Evolutionary conservation across 1,140 invertebrate genomes (phyloP), one percentile per base, ranked within the genome.

Genomic region (Globodera ellingtonae): DNA sequence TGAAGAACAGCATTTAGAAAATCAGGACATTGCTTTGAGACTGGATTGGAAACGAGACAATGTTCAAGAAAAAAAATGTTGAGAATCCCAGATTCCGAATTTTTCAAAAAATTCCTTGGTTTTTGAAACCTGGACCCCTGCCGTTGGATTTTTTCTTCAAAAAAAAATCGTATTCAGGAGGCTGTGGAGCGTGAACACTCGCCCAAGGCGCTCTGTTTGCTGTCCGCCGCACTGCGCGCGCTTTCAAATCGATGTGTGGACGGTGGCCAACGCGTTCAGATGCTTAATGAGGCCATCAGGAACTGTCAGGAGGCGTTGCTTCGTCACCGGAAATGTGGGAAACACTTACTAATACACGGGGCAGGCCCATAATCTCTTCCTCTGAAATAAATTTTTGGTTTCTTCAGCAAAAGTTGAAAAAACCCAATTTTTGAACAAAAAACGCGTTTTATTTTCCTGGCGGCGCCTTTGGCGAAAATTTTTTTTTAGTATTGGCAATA

Each of bases 241-340:
- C 79, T 50, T 3, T 84, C 79, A 15, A n/a, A 71, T 66, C 52
- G n/a, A 15, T 46, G 18, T 8, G 46, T 6, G 46, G 18, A 77
- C 81, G 83, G 74, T n/a, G 13, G 52, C 21, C 56, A 83, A 65
- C 21, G 62, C 24, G 48, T 81, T 4, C 5, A 21, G 15, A 46
- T 81, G 35, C 62, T 81, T 2, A 82, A 83, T 3, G 44, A 83
- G 9, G 75, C 80, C 52, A 0, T 81, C 9, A 21, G 79, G n/a
- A 8, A 78, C 13, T 81, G 82, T 48, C 82, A 81, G 48, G 56
- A 80, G 66, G 65, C 80, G 47, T 46, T 83, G 44, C 69, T 83
- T n/a, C 69, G 48, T 8, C 62, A 18, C n/a, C 80, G 56, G 5
- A 62, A 62, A 62, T 18, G 56, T 62, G 56, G 15, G 56, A 18